phyloP scores from a whole-genome alignment of 92 coral and sea anemone genomes.

The Diadumene lineata region DNA sequence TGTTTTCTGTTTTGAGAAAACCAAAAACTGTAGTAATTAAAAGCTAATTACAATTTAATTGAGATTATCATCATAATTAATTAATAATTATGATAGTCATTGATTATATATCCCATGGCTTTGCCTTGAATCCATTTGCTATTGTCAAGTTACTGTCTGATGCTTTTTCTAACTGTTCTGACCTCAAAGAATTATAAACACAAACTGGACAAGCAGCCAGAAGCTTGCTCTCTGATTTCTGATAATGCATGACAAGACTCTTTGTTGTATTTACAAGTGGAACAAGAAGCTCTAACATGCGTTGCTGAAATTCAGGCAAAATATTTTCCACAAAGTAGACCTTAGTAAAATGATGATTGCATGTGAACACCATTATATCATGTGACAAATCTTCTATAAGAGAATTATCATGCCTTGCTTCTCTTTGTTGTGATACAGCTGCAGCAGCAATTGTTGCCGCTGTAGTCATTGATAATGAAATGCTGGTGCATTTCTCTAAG shows the following conservation, averaged over 20 bases:
- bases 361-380: conserved; percentile 84
- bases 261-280: conserved; percentile 74
- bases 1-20: no score
- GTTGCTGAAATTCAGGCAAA: conserved; percentile 91
- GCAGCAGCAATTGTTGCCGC: conserved; percentile 94
- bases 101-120: conserved; percentile 62
- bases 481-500: conserved; percentile 65
- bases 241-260: conserved; percentile 58
- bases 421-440: conserved; percentile 81
- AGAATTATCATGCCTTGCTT: conserved; percentile 44
- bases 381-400: conserved; percentile 28
- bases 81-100: not conserved
- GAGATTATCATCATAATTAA: no score
- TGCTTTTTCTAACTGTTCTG: conserved; percentile 63
- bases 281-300: conserved; percentile 78
- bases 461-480: conserved; percentile 73
- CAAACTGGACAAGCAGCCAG: conserved; percentile 94
- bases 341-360: conserved; percentile 88
- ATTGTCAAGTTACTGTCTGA: conserved; percentile 5
- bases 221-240: conserved; percentile 48
- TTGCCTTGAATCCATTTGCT: conserved; percentile 41
- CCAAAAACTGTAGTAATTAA: no score
- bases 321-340: conserved; percentile 76
- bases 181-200: conserved; percentile 84
- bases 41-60: no score